Base-by-base conservation (phyloP, 2,797 vertebrate genomes). In the Paramormyrops hopkinsi region DNA sequence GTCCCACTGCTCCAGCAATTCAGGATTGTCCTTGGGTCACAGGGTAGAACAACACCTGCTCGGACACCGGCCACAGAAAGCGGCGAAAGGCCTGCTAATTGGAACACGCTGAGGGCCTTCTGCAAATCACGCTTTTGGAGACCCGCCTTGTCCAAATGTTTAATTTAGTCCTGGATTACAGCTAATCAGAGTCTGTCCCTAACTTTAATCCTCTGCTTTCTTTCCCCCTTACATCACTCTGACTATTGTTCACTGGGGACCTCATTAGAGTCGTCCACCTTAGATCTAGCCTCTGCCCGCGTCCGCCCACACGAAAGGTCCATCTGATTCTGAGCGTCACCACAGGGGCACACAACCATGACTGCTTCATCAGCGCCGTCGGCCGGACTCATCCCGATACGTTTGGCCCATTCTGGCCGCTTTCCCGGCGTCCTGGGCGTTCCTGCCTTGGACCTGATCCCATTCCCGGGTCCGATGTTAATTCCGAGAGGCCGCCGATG, bases 161-260 rank as follows among this genome's bases (percentile, higher is more conserved):
- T 59, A 87, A 87, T 87, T 87, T 87, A 87, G 85, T 87, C 53
- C 53, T 1, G 50, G 85, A 87, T 56, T 59, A 59, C 25, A 87
- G 51, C 53, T 87, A 87, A 87, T 54, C 85, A 87, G 85, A 41
- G 53, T 56, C 85, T 87, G 50, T 87, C 50, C 6, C 50, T 86
- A 86, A 87, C 85, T 87, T 87, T 87, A 87, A 87, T 87, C 85
- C 85, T 59, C 50, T 51, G 44, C 50, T 51, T 53, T 17, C 12
- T 2, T 4, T 0, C 1, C 19, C 22, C 83, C 46, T 25, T 56
- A 12, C 7, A 41, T 86, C 85, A 50, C 85, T 56, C 85, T 33
- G 51, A 86, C 85, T 86, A 41, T 56, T 33, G 85, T 56, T 56
- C 85, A 37, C 85, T 56, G 85, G 85, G 51, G 85, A 56, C 33